Percentiles rank a stretch among this genome's conserved stretches.
These are phyloP conservation scores for Tribolium madens DNA, from an alignment of 1,140 invertebrate genomes.

Conservation along the genomic window DNA sequence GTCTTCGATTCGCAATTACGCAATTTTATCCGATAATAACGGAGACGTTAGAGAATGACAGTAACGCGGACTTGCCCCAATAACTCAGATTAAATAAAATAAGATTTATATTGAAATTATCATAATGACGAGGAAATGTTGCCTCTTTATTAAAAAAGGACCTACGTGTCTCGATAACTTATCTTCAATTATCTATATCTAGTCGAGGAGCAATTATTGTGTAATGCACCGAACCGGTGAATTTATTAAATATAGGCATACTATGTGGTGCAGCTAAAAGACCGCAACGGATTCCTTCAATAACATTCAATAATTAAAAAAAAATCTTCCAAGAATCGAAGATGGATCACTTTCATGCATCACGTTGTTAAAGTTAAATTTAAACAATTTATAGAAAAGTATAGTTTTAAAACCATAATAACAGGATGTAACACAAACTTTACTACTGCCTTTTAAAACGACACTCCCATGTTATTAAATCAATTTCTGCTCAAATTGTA, in stretches of 20 bases:
- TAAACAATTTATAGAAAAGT: conserved; percentile 28
- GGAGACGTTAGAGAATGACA: background rate
- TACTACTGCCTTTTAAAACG: conserved; percentile 17
- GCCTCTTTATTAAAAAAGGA: conserved; percentile 4
- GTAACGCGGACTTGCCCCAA: conserved; percentile 12
- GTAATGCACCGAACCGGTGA: conserved; percentile 24
- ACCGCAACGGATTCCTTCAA: conserved; percentile 15
- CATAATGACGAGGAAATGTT: conserved; percentile 23
- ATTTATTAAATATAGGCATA: conserved; percentile 28
- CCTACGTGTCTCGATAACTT: conserved; percentile 14
- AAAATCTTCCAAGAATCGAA: conserved; percentile 6
- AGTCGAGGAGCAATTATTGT: conserved; percentile 28
- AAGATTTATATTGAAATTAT: conserved; percentile 19
- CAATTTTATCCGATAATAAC: background rate
- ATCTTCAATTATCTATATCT: conserved; percentile 32
- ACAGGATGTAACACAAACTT: conserved; percentile 23
- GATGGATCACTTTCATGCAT: background rate
- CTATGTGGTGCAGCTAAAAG: background rate
- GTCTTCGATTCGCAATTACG: conserved; percentile 19
- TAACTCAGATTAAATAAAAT: conserved; percentile 29
- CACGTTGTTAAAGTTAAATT: too few relatives aligned
- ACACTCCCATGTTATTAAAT: conserved; percentile 36
- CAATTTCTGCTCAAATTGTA: conserved; percentile 29
- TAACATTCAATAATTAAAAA: conserved; percentile 18
- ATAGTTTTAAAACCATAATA: conserved; percentile 16